These are phyloP conservation scores for Strix uralensis DNA, from an alignment of 2,113 vertebrate species.

Conservation along the genomic window DNA sequence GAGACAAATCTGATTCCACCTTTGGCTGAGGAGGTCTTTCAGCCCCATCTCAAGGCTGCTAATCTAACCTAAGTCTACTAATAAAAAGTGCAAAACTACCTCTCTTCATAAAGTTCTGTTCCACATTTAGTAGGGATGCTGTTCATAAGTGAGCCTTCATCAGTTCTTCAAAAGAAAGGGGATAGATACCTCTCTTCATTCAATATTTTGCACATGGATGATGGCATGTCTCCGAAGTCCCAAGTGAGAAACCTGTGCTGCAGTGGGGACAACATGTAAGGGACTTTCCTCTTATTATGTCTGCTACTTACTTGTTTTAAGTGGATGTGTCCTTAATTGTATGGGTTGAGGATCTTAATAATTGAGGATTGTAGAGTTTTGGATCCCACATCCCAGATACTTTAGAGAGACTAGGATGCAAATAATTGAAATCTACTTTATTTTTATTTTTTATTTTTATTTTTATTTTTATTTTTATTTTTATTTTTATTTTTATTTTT, in stretches of 20 bases:
- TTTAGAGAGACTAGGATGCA: neutral
- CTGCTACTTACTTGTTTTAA: neutral
- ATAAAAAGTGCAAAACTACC: neutral
- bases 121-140: neutral
- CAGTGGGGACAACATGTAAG: neutral
- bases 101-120: neutral
- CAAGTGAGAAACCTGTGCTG: neutral
- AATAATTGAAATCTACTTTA: neutral
- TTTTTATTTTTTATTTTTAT: no score
- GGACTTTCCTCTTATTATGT: neutral
- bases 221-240: fast-evolving
- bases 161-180: neutral
- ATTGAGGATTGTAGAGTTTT: neutral
- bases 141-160: neutral
- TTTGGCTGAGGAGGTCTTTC: neutral
- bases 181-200: fast-evolving
- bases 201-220: neutral
- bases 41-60: neutral
- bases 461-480: no score
- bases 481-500: neutral
- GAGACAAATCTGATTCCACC: neutral
- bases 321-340: neutral
- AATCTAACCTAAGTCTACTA: neutral
- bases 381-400: neutral
- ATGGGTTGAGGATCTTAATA: neutral